A percentile compares a stretch with the other conserved stretches of the same genome.
These are phyloP conservation scores for Eristalis pertinax DNA, from an alignment of 2,888 invertebrate species.

Conservation along the genomic window DNA sequence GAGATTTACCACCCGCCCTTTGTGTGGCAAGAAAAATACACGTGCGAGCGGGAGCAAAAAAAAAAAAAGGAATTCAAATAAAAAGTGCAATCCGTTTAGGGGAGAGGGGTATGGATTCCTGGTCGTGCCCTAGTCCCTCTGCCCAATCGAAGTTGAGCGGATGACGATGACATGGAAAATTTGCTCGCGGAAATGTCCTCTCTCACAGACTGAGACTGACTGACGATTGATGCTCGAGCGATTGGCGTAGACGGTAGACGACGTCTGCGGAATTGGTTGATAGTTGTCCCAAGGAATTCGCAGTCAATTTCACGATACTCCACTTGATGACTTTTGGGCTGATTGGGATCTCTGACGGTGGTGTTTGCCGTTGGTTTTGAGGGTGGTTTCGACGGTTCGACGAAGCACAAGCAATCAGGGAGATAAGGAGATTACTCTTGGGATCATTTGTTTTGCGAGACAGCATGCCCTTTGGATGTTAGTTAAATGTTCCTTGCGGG, in stretches of 20 bases:
- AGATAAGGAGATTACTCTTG: constrained; percentile 1
- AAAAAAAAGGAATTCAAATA: background rate
- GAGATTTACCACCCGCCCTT: background rate
- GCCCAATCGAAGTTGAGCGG: constrained; percentile 1
- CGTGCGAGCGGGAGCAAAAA: background rate
- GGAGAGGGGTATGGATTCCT: constrained; percentile 7
- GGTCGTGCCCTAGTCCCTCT: background rate
- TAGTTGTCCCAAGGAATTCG: constrained; percentile 34
- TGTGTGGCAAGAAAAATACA: background rate
- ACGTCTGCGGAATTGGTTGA: constrained; percentile 46
- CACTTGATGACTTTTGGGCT: constrained; percentile 19
- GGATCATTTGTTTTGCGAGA: background rate
- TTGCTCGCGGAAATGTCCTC: background rate
- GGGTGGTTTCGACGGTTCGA: too few relatives aligned
- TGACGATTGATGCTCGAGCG: constrained; percentile 27
- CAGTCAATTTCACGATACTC: constrained; percentile 41
- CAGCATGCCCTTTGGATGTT: background rate
- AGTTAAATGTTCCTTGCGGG: background rate
- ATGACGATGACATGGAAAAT: constrained; percentile 2
- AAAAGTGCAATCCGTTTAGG: constrained; percentile 28
- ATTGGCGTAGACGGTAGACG: constrained; percentile 30
- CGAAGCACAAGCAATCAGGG: background rate
- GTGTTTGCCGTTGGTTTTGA: background rate
- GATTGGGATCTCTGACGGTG: background rate
- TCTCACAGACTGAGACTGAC: background rate